Base-by-base conservation (phyloP, 2,888 invertebrate genomes). In the Acleris cristana region DNA sequence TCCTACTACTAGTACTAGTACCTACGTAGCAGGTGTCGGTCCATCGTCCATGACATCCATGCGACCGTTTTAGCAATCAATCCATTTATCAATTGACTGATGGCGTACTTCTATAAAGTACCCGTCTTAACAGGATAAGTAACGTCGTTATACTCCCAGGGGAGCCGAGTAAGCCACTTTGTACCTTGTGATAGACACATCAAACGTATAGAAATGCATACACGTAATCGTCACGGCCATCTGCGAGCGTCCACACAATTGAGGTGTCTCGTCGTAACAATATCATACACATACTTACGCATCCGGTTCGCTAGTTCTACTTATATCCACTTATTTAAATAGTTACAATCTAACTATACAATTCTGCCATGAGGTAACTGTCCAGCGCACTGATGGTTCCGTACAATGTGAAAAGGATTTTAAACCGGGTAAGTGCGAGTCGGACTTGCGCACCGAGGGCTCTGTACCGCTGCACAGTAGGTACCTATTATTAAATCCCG, bases 71-170 rank as follows among this genome's bases (percentile, higher is more conserved):
- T 55, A 19, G 55, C 51, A 61, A 65, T 62, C 44, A 66, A 56
- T 66, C 61, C 56, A 62, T 66, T 61, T 66, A 62, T 56, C 66
- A 66, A 66, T 66, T 66, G 66, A 53, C 56, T 56, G 56, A 19
- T 61, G 61, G 57, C 18, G 52, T 66, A 65, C 65, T 18, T 60
- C 54, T 49, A 61, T 44, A 51, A 30, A 30, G 51, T 57, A 48
- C 40, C 40, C 40, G 14, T 16, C 45, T 45, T 48, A 52, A 66
- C 61, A 62, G 66, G 66, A 66, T 66, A 40, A 40, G 14, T 40
- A 66, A 48, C 56, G 19, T 57, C 66, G 56, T 66, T 66, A 52
- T 45, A 52, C n/a, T 56, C 44, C 44, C 30, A 56, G 30, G 52
- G 56, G 51, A 61, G 10, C 54, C n/a, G 60, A 48, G 26, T 61